These are phyloP conservation scores for Poecilia latipinna DNA, from an alignment of 2,113 vertebrate genomes.

Conservation along the genomic window DNA sequence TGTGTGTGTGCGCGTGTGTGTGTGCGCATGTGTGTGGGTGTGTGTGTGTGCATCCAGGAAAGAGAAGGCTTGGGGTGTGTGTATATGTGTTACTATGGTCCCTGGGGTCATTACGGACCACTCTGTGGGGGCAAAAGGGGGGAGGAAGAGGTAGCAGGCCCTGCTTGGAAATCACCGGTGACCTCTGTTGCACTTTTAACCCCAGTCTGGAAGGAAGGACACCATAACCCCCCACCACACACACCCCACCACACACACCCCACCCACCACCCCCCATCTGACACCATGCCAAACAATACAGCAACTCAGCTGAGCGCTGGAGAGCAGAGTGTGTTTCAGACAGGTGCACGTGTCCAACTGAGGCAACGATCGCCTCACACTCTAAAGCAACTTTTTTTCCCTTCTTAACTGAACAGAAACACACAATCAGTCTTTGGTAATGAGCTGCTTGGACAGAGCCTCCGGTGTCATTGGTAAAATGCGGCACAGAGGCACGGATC, in stretches of 20 bases:
- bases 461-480: too few relatives aligned
- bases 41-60: constrained; percentile 30
- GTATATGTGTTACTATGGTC: constrained; percentile 51
- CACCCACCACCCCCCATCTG: background rate
- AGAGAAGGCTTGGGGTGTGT: constrained; percentile 14
- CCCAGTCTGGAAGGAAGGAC: constrained; percentile 41
- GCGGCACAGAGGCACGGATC: too few relatives aligned
- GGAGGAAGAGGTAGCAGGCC: constrained; percentile 34
- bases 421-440: constrained; percentile 36
- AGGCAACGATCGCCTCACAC: background rate
- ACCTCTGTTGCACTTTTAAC: constrained; percentile 75
- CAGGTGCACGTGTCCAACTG: constrained; percentile 34
- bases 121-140: constrained; percentile 9
- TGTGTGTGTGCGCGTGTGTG: constrained; percentile 27
- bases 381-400: constrained; percentile 1
- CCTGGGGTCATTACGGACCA: constrained; percentile 65
- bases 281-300: constrained; percentile 18
- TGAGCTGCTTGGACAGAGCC: constrained; percentile 47
- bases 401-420: constrained; percentile 5
- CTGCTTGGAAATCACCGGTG: constrained; percentile 49
- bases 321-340: background rate
- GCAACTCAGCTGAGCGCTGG: constrained; percentile 8
- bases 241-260: background rate
- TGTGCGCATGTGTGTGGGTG: constrained; percentile 31
- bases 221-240: background rate